Evolutionary conservation across 1,140 invertebrate genomes (phyloP).

Genomic region (Platyscapa corneri): DNA sequence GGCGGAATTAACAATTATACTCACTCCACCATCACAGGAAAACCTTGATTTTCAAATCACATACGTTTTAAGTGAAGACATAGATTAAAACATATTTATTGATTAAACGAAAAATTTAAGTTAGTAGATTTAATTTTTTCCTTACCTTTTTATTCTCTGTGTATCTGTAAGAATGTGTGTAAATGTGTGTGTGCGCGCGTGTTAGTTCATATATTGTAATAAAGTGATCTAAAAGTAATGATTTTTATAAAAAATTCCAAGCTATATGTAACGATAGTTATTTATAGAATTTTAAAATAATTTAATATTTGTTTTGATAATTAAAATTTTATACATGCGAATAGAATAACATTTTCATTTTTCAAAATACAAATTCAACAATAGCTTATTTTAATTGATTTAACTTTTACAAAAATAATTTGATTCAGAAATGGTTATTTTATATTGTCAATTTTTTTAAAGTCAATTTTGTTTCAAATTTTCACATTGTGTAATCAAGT

Average conservation of each 20-base stretch:
- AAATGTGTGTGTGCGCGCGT: constrained; percentile 7
- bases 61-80: constrained; percentile 37
- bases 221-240: too few relatives aligned
- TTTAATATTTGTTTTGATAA: too few relatives aligned
- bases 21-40: constrained; percentile 38
- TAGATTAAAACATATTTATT: neutral
- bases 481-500: constrained; percentile 29
- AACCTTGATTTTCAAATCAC: constrained; percentile 51
- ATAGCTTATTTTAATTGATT: too few relatives aligned
- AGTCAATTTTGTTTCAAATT: constrained; percentile 31
- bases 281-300: too few relatives aligned
- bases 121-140: constrained; percentile 11
- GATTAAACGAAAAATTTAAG: constrained; percentile 23
- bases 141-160: neutral
- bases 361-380: too few relatives aligned
- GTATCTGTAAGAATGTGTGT: too few relatives aligned
- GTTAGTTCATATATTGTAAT: too few relatives aligned
- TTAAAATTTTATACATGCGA: too few relatives aligned
- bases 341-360: too few relatives aligned
- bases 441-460: constrained; percentile 4
- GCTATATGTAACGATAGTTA: too few relatives aligned
- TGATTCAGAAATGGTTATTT: too few relatives aligned
- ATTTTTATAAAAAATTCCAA: too few relatives aligned
- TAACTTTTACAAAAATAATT: neutral
- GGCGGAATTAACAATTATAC: constrained; percentile 44